phyloP scores from a whole-genome alignment of 92 coral and sea anemone species.

The Phymanthus crucifer region DNA sequence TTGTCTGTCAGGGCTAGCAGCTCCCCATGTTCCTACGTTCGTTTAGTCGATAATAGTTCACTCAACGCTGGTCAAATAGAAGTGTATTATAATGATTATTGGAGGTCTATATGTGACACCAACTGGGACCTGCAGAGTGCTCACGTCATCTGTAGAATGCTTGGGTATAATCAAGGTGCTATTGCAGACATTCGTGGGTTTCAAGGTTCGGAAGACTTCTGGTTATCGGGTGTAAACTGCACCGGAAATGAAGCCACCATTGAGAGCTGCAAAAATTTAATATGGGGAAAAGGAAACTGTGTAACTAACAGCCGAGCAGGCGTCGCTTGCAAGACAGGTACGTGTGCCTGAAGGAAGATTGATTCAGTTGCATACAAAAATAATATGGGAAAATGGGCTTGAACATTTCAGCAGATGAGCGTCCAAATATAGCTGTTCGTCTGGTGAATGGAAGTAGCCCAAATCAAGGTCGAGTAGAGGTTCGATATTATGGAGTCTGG shows the following conservation, averaged over 20 bases:
- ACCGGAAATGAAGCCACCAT: constrained; percentile 3
- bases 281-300: too few species aligned
- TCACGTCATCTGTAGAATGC: background rate
- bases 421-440: background rate
- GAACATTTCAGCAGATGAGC: background rate
- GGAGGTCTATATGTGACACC: background rate
- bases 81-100: background rate
- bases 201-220: background rate
- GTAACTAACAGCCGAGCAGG: too few species aligned
- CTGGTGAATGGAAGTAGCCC: background rate
- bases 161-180: background rate
- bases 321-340: too few species aligned
- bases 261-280: background rate
- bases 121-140: background rate
- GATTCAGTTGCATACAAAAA: too few species aligned
- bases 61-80: constrained; percentile 1
- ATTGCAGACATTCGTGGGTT: background rate
- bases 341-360: too few species aligned
- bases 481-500: background rate
- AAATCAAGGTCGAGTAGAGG: background rate
- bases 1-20: background rate
- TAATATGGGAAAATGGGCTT: too few species aligned
- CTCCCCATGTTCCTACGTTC: background rate
- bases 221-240: constrained; percentile 1
- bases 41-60: background rate